These are phyloP conservation scores for Heliocidaris erythrogramma DNA, from an alignment of 35 echinoderm and acorn worm species.

Conservation along the genomic window DNA sequence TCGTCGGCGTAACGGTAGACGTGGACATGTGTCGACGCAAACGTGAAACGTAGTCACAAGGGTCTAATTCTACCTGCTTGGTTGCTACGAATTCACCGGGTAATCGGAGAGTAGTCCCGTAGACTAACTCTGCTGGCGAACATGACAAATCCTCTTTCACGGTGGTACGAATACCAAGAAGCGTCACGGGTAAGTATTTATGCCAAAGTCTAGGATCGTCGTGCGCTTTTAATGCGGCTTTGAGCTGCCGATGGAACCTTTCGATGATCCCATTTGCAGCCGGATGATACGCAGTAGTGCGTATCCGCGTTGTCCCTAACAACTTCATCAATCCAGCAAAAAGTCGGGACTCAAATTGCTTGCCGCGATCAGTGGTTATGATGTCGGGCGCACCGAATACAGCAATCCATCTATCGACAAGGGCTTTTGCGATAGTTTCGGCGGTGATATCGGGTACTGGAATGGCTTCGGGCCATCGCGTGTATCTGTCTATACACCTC, in stretches of 20 bases:
- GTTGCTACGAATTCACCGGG: conserved; percentile 56
- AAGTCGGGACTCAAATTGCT: conserved; percentile 42
- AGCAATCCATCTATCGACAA: conserved; percentile 31
- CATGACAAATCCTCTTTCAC: conserved; percentile 52
- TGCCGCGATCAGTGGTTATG: conserved; percentile 52
- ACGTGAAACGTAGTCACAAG: no score
- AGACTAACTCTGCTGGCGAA: conserved; percentile 53
- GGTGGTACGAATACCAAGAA: conserved; percentile 60
- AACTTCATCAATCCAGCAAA: conserved; percentile 20
- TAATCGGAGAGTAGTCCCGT: no score
- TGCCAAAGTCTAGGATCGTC: conserved; percentile 36
- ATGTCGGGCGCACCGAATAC: conserved; percentile 37
- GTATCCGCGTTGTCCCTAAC: not conserved
- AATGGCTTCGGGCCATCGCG: conserved; percentile 63
- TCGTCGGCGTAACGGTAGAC: no score
- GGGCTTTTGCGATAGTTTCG: conserved; percentile 34
- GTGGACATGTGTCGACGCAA: no score
- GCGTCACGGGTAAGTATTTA: conserved; percentile 51
- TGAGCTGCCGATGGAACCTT: conserved; percentile 60
- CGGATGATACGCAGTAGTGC: conserved; percentile 23
- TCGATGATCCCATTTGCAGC: no score
- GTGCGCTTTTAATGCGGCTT: conserved; percentile 66
- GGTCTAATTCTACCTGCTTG: not conserved
- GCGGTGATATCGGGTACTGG: conserved; percentile 24
- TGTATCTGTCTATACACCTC: no score